A percentile compares a stretch with the other conserved stretches of the same genome.
Evolutionary conservation across 2,888 invertebrate species (phyloP).

Genomic region (Thecocarcelia acutangulata): DNA sequence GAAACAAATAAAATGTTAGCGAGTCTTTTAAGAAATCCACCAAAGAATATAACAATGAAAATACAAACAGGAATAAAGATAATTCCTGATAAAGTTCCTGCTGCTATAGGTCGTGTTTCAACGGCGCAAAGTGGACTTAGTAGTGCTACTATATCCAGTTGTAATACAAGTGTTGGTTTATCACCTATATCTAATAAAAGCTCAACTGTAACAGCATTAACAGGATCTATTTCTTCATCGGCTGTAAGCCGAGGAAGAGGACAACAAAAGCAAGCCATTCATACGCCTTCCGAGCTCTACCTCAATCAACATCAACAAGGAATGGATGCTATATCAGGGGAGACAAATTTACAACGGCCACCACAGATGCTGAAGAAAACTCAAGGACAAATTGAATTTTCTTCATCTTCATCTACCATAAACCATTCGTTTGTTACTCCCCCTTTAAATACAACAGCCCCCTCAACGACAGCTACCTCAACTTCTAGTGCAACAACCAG

Average conservation of each 20-base stretch:
- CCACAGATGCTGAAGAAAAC: conserved; percentile 68
- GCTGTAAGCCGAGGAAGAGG: conserved; percentile 60
- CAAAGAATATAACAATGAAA: conserved; percentile 83
- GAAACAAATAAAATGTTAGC: conserved; percentile 93
- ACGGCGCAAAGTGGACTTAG: conserved; percentile 76
- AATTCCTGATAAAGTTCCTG: conserved; percentile 80
- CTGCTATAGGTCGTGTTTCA: conserved; percentile 76
- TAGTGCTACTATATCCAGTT: conserved; percentile 81
- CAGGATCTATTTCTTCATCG: conserved; percentile 54
- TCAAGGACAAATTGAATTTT: conserved; percentile 67
- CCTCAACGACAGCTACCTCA: conserved; percentile 77
- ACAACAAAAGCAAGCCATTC: conserved; percentile 67
- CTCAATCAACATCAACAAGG: conserved; percentile 78
- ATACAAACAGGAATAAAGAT: conserved; percentile 80
- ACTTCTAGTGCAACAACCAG: conserved; percentile 71
- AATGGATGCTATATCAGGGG: conserved; percentile 63
- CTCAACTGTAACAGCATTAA: conserved; percentile 69
- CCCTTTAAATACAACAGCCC: conserved; percentile 77
- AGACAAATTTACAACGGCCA: conserved; percentile 70
- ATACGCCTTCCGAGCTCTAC: conserved; percentile 79
- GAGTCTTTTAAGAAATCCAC: conserved; percentile 89
- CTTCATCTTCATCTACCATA: conserved; percentile 64
- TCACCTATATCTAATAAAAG: conserved; percentile 78
- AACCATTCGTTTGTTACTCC: conserved; percentile 71
- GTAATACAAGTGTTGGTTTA: conserved; percentile 57